phyloP scores from a whole-genome alignment of 2,888 invertebrate species.

The Aphodius granarius region DNA sequence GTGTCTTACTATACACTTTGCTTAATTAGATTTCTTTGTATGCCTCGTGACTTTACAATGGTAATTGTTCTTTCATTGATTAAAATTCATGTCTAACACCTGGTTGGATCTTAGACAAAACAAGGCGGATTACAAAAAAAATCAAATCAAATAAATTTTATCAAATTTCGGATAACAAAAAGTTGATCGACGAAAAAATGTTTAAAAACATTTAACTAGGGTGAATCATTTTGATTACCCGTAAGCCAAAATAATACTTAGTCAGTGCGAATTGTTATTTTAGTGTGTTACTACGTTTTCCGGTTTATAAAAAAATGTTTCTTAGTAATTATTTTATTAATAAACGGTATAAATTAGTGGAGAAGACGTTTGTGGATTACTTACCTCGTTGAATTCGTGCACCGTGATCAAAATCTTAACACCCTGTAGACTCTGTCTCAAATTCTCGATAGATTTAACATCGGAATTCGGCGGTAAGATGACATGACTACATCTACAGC shows the following conservation, averaged over 20 bases:
- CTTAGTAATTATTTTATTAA: not conserved
- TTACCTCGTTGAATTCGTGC: conserved; percentile 62
- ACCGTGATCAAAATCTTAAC: conserved; percentile 61
- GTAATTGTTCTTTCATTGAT: not conserved
- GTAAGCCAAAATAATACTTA: not conserved
- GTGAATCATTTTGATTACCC: not conserved
- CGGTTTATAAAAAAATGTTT: not conserved
- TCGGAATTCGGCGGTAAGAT: conserved; percentile 46
- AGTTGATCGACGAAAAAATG: no score
- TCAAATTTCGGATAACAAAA: no score
- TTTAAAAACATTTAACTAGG: not conserved
- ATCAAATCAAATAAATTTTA: no score
- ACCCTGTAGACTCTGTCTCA: conserved; percentile 56
- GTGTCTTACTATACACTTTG: no score
- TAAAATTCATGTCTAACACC: not conserved
- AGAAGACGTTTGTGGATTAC: conserved; percentile 28
- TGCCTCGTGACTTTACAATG: no score
- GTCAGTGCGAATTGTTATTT: not conserved
- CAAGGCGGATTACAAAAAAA: no score
- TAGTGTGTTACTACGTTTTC: not conserved
- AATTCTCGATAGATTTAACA: conserved; percentile 52
- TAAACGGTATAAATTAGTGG: not conserved
- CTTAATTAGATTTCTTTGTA: no score
- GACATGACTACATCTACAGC: conserved; percentile 50
- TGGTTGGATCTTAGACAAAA: no score